Evolutionary conservation across 1,140 invertebrate genomes (phyloP).

Genomic region (Potamilus streckersoni): DNA sequence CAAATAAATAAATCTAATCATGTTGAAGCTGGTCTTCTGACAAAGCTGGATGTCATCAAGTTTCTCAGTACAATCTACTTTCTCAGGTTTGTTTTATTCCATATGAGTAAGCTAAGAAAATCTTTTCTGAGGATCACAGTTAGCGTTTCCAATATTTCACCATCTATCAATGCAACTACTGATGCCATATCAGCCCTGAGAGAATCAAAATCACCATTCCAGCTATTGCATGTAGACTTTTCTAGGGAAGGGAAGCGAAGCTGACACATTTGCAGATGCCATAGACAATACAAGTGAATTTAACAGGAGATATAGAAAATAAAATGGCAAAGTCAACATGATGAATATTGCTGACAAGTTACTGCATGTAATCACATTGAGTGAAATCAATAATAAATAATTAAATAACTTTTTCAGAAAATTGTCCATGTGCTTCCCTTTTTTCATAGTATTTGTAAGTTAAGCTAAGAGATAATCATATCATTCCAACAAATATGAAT

Average conservation of each 20-base stretch:
- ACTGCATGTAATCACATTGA: too few relatives aligned
- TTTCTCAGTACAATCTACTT: conserved; percentile 23
- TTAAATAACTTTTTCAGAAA: too few relatives aligned
- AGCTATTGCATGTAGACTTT: background rate
- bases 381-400: too few relatives aligned
- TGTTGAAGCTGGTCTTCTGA: conserved; percentile 29
- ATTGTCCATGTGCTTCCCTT: too few relatives aligned
- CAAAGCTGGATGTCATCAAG: conserved; percentile 16
- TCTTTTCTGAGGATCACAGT: background rate
- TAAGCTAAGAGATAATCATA: too few relatives aligned
- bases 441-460: too few relatives aligned
- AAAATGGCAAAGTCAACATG: background rate
- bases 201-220: too few relatives aligned
- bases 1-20: conserved; percentile 7
- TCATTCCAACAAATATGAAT: too few relatives aligned
- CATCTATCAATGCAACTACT: background rate
- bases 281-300: background rate
- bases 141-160: background rate
- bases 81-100: background rate
- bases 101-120: background rate
- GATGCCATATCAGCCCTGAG: background rate
- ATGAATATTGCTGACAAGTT: conserved; percentile 8
- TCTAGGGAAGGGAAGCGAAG: background rate
- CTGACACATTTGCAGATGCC: background rate
- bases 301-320: conserved; percentile 12